A percentile compares a stretch with the other conserved stretches of the same genome.
Evolutionary conservation across 2,113 vertebrate species (phyloP).

Genomic region (Hypocryptadius cinnamomeus): DNA sequence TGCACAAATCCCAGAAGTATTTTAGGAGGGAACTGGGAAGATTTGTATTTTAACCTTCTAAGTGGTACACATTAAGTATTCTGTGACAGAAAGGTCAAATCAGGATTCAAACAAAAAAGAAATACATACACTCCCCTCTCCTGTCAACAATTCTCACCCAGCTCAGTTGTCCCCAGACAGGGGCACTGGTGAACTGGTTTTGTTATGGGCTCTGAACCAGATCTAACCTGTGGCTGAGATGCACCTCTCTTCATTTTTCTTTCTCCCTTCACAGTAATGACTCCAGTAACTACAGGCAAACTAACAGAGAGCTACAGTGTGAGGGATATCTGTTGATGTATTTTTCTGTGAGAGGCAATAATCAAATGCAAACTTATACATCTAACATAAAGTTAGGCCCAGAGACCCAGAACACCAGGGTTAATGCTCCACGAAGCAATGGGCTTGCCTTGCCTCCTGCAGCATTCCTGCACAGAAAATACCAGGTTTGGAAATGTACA

Average conservation of each 20-base stretch:
- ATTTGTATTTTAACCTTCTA: neutral
- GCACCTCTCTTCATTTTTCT: neutral
- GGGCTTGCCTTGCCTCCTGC: neutral
- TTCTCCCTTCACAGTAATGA: neutral
- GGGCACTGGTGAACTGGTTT: neutral
- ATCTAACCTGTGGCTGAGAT: neutral
- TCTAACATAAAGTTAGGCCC: neutral
- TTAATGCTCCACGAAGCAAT: rapidly evolving
- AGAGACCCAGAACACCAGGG: neutral
- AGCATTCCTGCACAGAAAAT: neutral
- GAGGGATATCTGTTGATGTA: neutral
- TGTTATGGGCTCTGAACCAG: neutral
- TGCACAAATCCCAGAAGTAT: neutral
- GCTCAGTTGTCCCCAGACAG: neutral
- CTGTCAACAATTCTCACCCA: neutral
- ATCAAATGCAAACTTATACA: neutral
- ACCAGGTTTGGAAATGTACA: neutral
- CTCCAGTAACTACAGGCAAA: neutral
- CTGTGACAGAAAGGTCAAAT: neutral
- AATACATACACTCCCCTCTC: neutral
- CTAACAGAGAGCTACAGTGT: neutral
- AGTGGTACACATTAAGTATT: neutral
- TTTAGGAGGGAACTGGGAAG: neutral
- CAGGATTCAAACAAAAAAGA: neutral
- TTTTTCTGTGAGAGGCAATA: neutral